A percentile compares a stretch with the other conserved stretches of the same genome.
phyloP scores from a whole-genome alignment of 2,797 vertebrate genomes.

The Centroberyx gerrardi region DNA sequence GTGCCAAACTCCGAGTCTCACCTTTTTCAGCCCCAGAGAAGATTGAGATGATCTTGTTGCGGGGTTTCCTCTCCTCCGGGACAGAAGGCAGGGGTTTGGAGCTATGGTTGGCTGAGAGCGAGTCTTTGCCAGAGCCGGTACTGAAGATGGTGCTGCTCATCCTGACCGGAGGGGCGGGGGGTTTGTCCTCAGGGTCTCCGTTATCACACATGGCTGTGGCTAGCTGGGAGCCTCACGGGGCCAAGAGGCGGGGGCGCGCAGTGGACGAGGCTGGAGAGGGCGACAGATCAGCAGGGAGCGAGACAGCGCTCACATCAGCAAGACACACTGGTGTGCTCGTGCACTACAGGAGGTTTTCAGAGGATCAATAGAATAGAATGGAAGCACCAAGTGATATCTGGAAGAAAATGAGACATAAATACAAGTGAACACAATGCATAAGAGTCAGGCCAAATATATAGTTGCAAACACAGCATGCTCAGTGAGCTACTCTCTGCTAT shows the following conservation, averaged over 20 bases:
- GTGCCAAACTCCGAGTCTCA: constrained; percentile 54
- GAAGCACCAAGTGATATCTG: constrained; percentile 47
- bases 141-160: constrained; percentile 96
- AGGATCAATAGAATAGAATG: constrained; percentile 14
- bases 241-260: constrained; percentile 55
- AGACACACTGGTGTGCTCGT: constrained; percentile 56
- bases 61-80: constrained; percentile 95
- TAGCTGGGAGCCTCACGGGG: constrained; percentile 36
- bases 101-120: constrained; percentile 92
- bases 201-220: constrained; percentile 93
- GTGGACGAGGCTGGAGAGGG: constrained; percentile 51
- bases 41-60: constrained; percentile 97
- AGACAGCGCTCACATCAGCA: constrained; percentile 74
- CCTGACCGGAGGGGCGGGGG: constrained; percentile 95
- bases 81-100: constrained; percentile 96
- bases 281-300: constrained; percentile 50
- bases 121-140: constrained; percentile 89
- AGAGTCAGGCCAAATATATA: not conserved
- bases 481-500: not conserved
- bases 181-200: constrained; percentile 96
- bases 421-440: not conserved
- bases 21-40: constrained; percentile 95
- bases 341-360: constrained; percentile 24
- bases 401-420: constrained; percentile 24
- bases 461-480: not conserved